Base-by-base conservation (phyloP, 2,888 invertebrate genomes). In the Lottia gigantea region DNA sequence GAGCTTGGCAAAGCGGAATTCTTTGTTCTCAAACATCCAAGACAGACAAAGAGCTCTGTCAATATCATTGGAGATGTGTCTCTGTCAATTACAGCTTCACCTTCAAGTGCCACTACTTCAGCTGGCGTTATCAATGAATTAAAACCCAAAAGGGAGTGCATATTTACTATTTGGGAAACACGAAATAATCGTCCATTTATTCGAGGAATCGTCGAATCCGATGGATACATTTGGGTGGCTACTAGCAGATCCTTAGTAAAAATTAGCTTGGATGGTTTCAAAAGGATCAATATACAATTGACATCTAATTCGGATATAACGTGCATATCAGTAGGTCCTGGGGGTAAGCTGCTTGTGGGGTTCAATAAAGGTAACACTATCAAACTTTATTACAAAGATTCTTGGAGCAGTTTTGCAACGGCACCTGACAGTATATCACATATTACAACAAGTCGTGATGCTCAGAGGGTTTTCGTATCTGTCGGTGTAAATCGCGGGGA, bases 151-250 rank as follows among this genome's bases (percentile, higher is more conserved):
- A 67, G 70, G 31, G 73, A 73, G 46, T 31, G 67, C 46, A 70
- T 70, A 7, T 70, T 73, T 67, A 69, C 67, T 62, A 73, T 73
- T 55, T 68, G 67, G 64, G 73, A 73, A 62, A 65, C 67, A 62
- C 67, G 67, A 61, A 62, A 67, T 62, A 67, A 62, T 26, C 70
- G 62, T 2, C 69, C 73, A 3, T 67, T 67, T 11, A 70, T 73
- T n/a, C 40, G 62, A 14, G 67, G 70, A 19, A 66, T 73, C 45
- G 67, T 47, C 63, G 70, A 73, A 62, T 14, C 62, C 4, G 61
- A 55, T 23, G 73, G 73, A 1, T 46, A 61, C 8, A 40, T 73
- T 16, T 73, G 70, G 70, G 70, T 73, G 15, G 70, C 73, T 15
- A 73, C 73, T 2, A 65, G 70, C n/a, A 64, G 46, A 8, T 73